Base-by-base conservation (phyloP, 2,797 vertebrate genomes). In the Heterohyrax brucei region DNA sequence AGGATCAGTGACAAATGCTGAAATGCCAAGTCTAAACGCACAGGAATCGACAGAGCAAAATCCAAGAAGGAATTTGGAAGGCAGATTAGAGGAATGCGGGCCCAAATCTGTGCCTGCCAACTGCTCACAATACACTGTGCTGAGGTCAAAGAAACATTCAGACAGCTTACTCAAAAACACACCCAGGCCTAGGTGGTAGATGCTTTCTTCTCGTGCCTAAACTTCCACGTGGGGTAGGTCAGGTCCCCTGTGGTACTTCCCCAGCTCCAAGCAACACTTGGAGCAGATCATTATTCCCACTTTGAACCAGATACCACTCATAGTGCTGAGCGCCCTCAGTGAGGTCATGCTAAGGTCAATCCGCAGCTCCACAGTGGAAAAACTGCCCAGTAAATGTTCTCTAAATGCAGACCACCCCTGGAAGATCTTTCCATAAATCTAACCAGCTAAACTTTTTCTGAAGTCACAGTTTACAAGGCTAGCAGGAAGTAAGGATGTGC, bases 1-100 rank as follows among this genome's bases (percentile, higher is more conserved):
- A 96, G 96, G 76, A 97, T 92, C 46, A 30, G 80, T 80, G 85
- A 97, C 97, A 97, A 98, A 96, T 79, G 0, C 77, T 94, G 56
- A 97, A 96, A 96, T 97, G 89, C 79, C 93, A 97, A 70, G 28
- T 89, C 13, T 70, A 82, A 97, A 91, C 7, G 30, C 53, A 62
- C 84, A 97, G 89, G 77, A 93, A 94, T 72, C 76, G 16, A 95
- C 94, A 77, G 44, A 93, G 13, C 28, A 94, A 96, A 95, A 97
- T 59, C 48, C 56, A 94, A 97, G 64, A 94, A 77, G 48, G 76
- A 92, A 95, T 96, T 96, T 96, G 87, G 95, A 96, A 96, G 88
- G 62, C 89, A 96, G 79, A 96, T 91, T 64, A 89, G 64, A 39
- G 80, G 50, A 92, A 92, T 84, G 44, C 59, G 93, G 80, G 83